These are phyloP conservation scores for Azemiops feae DNA, from an alignment of 2,113 vertebrate species.

Conservation along the genomic window DNA sequence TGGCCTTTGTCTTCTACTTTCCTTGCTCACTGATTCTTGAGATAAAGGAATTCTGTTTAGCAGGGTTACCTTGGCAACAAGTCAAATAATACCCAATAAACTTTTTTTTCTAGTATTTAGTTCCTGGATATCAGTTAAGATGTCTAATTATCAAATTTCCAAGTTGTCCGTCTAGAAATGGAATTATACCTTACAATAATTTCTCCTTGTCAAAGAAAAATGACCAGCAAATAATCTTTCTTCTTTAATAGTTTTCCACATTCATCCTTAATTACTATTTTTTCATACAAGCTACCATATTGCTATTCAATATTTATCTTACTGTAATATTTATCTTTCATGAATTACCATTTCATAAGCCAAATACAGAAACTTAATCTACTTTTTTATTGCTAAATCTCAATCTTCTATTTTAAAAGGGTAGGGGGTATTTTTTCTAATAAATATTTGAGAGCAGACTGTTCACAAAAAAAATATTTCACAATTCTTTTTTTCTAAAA, in stretches of 20 bases:
- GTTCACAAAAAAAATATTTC: background rate
- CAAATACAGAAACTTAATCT: background rate
- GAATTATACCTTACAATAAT: conserved; percentile 27
- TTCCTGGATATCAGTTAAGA: conserved; percentile 48
- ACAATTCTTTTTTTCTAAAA: conserved; percentile 18
- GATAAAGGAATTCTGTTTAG: conserved; percentile 63
- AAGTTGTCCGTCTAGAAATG: background rate
- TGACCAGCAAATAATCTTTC: conserved; percentile 19
- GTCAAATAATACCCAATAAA: conserved; percentile 52
- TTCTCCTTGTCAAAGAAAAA: conserved; percentile 29
- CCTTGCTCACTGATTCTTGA: conserved; percentile 42
- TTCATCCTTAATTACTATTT: conserved; percentile 15
- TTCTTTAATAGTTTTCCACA: conserved; percentile 16
- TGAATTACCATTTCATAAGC: conserved; percentile 15
- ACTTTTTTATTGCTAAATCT: conserved; percentile 16
- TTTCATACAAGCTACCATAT: background rate
- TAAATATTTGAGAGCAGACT: conserved; percentile 12
- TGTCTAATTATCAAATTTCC: conserved; percentile 23
- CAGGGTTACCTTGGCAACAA: conserved; percentile 58
- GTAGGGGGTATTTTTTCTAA: conserved; percentile 21
- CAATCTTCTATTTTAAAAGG: conserved; percentile 35
- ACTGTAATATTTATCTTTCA: conserved; percentile 31
- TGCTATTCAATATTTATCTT: background rate
- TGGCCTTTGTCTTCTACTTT: background rate
- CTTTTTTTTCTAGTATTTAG: conserved; percentile 56